A percentile compares a stretch with the other conserved stretches of the same genome.
Evolutionary conservation across 2,888 invertebrate genomes (phyloP).

Genomic region (Rambutsinella grinnellia): DNA sequence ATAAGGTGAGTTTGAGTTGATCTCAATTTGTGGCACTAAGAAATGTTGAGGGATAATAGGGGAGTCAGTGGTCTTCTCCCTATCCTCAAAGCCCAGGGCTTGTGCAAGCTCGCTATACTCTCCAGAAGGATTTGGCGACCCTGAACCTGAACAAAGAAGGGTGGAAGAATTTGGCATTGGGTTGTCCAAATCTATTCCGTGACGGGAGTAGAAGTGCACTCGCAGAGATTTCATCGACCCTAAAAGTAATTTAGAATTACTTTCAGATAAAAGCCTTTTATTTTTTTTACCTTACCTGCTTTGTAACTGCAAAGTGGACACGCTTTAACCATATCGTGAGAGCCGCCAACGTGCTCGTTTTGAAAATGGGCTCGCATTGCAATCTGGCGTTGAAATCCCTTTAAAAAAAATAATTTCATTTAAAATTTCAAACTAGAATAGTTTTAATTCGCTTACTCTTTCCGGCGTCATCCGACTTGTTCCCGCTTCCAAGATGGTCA

Average conservation of each 20-base stretch:
- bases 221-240: slow-evolving; percentile 89
- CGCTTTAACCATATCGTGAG: slow-evolving; percentile 90
- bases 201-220: slow-evolving; percentile 91
- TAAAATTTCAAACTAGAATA: too few relatives aligned
- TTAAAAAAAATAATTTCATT: neutral
- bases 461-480: slow-evolving; percentile 69
- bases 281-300: slow-evolving; percentile 71
- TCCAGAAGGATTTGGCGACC: slow-evolving; percentile 57
- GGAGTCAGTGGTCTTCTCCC: slow-evolving; percentile 64
- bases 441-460: slow-evolving; percentile 74
- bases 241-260: slow-evolving; percentile 6
- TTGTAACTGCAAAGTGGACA: slow-evolving; percentile 91
- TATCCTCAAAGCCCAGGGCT: slow-evolving; percentile 66
- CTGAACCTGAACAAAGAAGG: slow-evolving; percentile 56
- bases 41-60: slow-evolving; percentile 81
- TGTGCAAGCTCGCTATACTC: slow-evolving; percentile 66
- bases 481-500: slow-evolving; percentile 43
- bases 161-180: slow-evolving; percentile 76
- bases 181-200: slow-evolving; percentile 91
- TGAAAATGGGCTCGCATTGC: slow-evolving; percentile 95
- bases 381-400: slow-evolving; percentile 90
- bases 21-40: slow-evolving; percentile 90
- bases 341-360: slow-evolving; percentile 83
- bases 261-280: neutral
- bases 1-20: slow-evolving; percentile 72